Base-by-base conservation (phyloP, 2,113 vertebrate genomes). In the Stigmatopora nigra region DNA sequence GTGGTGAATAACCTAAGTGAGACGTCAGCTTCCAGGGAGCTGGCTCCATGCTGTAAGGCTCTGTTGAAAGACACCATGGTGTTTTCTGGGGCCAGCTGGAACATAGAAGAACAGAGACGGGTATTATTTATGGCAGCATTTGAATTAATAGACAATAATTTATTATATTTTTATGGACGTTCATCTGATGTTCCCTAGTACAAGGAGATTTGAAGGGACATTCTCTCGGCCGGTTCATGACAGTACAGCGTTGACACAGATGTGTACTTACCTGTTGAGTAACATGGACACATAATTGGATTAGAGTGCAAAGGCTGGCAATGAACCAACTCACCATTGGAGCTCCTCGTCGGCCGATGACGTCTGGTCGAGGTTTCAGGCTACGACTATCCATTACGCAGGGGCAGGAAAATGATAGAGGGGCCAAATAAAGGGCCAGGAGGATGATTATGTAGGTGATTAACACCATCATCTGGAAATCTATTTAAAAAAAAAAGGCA, bases 41-140 rank as follows among this genome's bases (percentile, higher is more conserved):
- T 89, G 11, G 90, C 86, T 64, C 90, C 92, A 63, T 95, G 91
- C 78, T 96, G 94, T 52, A 95, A 86, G 1, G 95, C 95, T 84
- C 93, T 92, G 83, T 91, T 92, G 79, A 99, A 98, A 77, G 97
- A 96, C 92, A 97, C 92, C 78, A 94, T 60, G 0, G 95, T 99
- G 87, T 99, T 95, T 77, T 99, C 97, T 61, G 97, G 95, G 67
- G 95, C 95, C 81, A 98, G 58, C 97, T 99, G 47, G 7, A 75
- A 51, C 58, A 47, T 25, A 73, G 17, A 75, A 12, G 73, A 61
- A 41, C 48, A 17, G 11, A 3, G 47, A 38, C 10, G 1, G 35
- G n/a, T 13, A 66, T 78, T 47, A 80, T 63, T 38, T 63, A 71
- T 41, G 9, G 9, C 38, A 3, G 38, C 38, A 8, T 41, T 7